These are phyloP conservation scores for Heterotis niloticus DNA, from an alignment of 2,113 vertebrate species.

Conservation along the genomic window DNA sequence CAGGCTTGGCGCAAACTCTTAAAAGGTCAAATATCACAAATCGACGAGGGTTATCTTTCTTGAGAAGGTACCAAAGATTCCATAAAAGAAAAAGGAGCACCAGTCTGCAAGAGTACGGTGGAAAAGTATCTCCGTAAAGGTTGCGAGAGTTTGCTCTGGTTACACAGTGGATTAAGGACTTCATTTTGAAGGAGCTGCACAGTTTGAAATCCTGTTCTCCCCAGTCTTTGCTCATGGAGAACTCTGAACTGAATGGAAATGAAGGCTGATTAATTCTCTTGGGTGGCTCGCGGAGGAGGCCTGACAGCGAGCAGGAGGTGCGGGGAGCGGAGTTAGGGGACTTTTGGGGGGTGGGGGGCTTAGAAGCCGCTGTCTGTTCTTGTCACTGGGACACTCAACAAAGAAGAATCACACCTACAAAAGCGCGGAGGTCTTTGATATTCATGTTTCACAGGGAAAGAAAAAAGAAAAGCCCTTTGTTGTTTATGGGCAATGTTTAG, in stretches of 20 bases:
- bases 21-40: constrained; percentile 59
- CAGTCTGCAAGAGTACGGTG: constrained; percentile 16
- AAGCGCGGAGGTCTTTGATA: neutral
- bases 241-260: constrained; percentile 53
- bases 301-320: constrained; percentile 36
- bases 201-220: constrained; percentile 31
- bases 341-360: neutral
- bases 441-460: neutral
- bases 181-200: constrained; percentile 36
- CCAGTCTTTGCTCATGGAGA: constrained; percentile 48
- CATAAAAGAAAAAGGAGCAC: constrained; percentile 8
- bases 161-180: constrained; percentile 46
- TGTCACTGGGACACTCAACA: neutral
- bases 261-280: constrained; percentile 59
- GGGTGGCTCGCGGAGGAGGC: constrained; percentile 26
- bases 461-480: neutral
- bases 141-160: constrained; percentile 29
- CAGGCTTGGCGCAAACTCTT: constrained; percentile 35
- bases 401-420: neutral
- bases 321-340: constrained; percentile 30
- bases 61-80: constrained; percentile 36
- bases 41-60: constrained; percentile 39
- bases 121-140: constrained; percentile 20
- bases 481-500: constrained; percentile 1
- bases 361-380: neutral